Base-by-base conservation (phyloP, 2,113 vertebrate genomes). In the Pseudopodoces humilis region DNA sequence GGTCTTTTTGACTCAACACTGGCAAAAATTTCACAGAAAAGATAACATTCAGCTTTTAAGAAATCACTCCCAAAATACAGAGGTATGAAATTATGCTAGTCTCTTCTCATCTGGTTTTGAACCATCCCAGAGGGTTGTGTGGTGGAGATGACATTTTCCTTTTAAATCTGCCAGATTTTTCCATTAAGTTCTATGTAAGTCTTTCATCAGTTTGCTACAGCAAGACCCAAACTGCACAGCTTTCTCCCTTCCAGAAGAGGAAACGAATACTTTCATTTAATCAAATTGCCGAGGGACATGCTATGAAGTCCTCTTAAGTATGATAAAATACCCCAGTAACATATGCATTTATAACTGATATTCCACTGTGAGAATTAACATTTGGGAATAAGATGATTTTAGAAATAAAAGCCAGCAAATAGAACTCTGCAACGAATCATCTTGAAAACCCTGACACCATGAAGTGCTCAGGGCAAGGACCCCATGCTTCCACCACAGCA, bases 331-430 rank as follows among this genome's bases (percentile, higher is more conserved):
- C 80, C 47, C 52, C 92, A 94, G 85, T 71, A 91, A 86, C 39
- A 75, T 64, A 92, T 14, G 90, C 72, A 82, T 83, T 81, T 84
- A 49, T 77, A 91, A 86, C 13, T 53, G 41, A 67, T 78, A 62
- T 71, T 92, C 59, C 71, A 76, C 60, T 86, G 65, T 88, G 68
- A 90, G 94, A 94, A 94, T 89, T 93, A 97, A 94, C 83, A 77
- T 83, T 82, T 86, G 64, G 65, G 93, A 96, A 95, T 46, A 68
- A 84, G 87, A 79, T 37, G 4, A 83, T 93, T 90, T 88, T 63
- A 85, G 68, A 90, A 85, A 85, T 76, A 80, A 86, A 74, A 89
- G 58, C 37, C 43, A 58, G 76, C 79, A 85, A 96, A 68, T 14
- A 79, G n/a, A 83, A 81, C 41, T 84, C 44, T 35, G 23, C 76